A percentile compares a stretch with the other conserved stretches of the same genome.
phyloP scores from a whole-genome alignment of 2,888 invertebrate genomes.

The Tetragnatha montana region DNA sequence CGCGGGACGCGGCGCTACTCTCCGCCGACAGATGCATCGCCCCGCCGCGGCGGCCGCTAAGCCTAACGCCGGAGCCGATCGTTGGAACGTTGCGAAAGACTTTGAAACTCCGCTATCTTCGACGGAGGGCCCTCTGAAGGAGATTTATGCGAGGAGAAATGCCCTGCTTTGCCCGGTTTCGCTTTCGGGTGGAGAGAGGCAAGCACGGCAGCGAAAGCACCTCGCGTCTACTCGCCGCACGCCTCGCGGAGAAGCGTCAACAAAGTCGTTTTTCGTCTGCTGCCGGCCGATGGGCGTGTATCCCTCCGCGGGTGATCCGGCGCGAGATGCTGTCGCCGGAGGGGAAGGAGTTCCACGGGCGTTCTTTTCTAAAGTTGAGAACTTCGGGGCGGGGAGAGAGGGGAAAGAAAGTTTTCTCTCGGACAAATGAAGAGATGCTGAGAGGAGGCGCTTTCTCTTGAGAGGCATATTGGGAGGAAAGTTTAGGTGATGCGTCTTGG shows the following conservation, averaged over 20 bases:
- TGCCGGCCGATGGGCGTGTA: slow-evolving; percentile 31
- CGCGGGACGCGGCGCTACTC: slow-evolving; percentile 52
- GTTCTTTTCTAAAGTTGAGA: slow-evolving; percentile 49
- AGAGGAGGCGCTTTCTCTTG: neutral
- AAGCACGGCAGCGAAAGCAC: slow-evolving; percentile 2
- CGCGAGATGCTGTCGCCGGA: slow-evolving; percentile 41
- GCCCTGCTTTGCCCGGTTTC: too few relatives aligned
- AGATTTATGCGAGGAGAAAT: too few relatives aligned
- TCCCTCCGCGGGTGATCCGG: slow-evolving; percentile 57
- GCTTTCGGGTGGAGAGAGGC: too few relatives aligned
- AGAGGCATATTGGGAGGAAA: neutral
- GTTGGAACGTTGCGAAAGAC: neutral
- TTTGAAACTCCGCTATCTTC: neutral
- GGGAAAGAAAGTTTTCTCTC: neutral
- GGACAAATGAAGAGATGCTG: neutral
- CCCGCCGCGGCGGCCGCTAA: slow-evolving; percentile 21
- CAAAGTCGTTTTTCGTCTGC: slow-evolving; percentile 63
- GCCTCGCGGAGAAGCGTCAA: slow-evolving; percentile 65
- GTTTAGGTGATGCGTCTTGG: neutral
- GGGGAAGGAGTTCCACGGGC: slow-evolving; percentile 53
- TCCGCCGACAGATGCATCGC: slow-evolving; percentile 69
- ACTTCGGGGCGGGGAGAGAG: slow-evolving; percentile 29
- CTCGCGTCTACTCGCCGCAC: slow-evolving; percentile 54
- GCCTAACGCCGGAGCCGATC: slow-evolving; percentile 36
- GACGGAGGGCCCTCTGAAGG: neutral